Evolutionary conservation across 2,797 vertebrate genomes (phyloP).

Genomic region (Anguilla obscura): DNA sequence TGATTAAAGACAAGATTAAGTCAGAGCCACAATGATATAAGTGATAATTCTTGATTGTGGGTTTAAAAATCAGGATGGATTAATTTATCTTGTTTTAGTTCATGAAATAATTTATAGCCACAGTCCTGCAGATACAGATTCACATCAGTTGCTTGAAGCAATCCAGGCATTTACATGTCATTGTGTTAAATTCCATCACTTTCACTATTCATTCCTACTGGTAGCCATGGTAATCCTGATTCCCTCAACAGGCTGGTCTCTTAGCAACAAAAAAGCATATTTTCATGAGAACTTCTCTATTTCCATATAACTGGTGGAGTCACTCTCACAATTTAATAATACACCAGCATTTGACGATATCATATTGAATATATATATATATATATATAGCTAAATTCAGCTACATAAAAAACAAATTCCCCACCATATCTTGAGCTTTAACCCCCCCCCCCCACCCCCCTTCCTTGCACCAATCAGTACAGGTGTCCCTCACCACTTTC

Average conservation of each 20-base stretch:
- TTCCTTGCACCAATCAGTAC: background rate
- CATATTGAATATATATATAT: too few species aligned
- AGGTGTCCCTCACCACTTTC: background rate
- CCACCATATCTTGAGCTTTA: background rate
- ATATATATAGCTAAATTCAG: background rate
- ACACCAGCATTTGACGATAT: too few species aligned
- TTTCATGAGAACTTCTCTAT: constrained; percentile 12
- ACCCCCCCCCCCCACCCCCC: background rate
- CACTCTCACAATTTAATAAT: background rate
- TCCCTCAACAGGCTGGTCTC: constrained; percentile 17
- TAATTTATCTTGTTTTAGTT: constrained; percentile 5
- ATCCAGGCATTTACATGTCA: constrained; percentile 3
- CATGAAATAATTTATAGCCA: background rate
- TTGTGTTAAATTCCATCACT: constrained; percentile 24
- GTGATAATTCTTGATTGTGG: background rate
- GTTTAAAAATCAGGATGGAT: background rate
- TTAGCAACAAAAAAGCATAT: constrained; percentile 19
- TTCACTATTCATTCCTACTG: constrained; percentile 1
- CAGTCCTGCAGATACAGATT: background rate
- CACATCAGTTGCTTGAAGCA: constrained; percentile 4
- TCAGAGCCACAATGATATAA: background rate
- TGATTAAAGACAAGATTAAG: background rate
- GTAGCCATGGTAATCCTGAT: constrained; percentile 15
- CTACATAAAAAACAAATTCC: background rate
- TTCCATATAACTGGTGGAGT: background rate